Evolutionary conservation across 2,888 invertebrate species (phyloP).

Genomic region (Phyto melanocephala): DNA sequence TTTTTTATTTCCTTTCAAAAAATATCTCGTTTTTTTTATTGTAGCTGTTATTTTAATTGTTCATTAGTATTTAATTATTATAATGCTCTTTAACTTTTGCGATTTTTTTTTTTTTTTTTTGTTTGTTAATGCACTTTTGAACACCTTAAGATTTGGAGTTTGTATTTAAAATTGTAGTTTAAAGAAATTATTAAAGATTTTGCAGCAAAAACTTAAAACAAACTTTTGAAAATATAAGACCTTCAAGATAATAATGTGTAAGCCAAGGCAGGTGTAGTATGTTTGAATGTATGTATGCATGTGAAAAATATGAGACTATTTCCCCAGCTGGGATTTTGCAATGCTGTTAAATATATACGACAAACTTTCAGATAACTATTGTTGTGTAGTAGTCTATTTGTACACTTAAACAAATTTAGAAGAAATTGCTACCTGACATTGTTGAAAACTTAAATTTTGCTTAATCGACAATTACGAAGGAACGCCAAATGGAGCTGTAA

Average conservation of each 20-base stretch:
- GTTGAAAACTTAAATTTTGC: too few species aligned
- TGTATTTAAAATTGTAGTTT: conserved; percentile 36
- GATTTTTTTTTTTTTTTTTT: not conserved
- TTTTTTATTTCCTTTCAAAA: conserved; percentile 54
- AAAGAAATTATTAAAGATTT: conserved; percentile 15
- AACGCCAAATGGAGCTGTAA: too few species aligned
- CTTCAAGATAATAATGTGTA: conserved; percentile 18
- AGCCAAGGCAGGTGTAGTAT: not conserved
- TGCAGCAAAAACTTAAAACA: conserved; percentile 7
- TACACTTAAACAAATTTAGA: conserved; percentile 22
- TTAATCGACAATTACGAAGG: too few species aligned
- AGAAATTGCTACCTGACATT: too few species aligned
- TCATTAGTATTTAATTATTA: conserved; percentile 22
- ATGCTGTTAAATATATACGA: not conserved
- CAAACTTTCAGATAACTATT: not conserved
- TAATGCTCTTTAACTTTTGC: conserved; percentile 9
- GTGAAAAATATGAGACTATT: conserved; percentile 2
- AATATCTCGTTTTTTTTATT: conserved; percentile 58
- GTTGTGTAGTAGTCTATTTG: not conserved
- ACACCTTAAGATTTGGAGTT: conserved; percentile 53
- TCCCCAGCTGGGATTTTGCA: conserved; percentile 20
- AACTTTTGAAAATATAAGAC: not conserved
- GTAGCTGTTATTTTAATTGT: conserved; percentile 39
- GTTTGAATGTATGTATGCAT: not conserved
- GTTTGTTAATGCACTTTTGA: conserved; percentile 56